Evolutionary conservation across 2,797 vertebrate species (phyloP).

Genomic region (Alosa sapidissima): DNA sequence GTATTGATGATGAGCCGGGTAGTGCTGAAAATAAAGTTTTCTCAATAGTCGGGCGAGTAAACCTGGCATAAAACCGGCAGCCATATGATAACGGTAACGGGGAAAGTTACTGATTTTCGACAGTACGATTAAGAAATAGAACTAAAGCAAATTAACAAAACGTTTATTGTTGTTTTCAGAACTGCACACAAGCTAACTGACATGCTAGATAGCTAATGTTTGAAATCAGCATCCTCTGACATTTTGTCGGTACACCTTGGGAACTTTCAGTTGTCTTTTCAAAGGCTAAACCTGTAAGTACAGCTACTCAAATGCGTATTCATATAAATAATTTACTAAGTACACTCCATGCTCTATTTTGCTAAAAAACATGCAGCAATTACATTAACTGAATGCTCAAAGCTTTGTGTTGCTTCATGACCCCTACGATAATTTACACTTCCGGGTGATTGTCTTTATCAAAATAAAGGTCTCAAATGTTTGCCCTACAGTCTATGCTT

Average conservation of each 20-base stretch:
- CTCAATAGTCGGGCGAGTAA: background rate
- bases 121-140: background rate
- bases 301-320: background rate
- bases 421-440: background rate
- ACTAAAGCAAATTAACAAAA: background rate
- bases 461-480: background rate
- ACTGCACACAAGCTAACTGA: background rate
- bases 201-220: conserved; percentile 14
- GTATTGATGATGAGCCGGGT: background rate
- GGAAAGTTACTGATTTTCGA: background rate
- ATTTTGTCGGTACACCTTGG: background rate
- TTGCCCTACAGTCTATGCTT: no score
- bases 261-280: background rate
- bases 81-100: background rate
- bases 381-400: background rate
- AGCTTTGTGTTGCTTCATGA: background rate
- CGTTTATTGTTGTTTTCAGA: background rate
- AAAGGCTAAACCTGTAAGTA: background rate
- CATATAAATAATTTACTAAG: background rate
- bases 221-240: background rate
- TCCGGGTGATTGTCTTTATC: background rate
- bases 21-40: background rate
- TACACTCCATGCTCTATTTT: background rate
- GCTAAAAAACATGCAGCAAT: background rate
- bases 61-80: background rate